Conservation (phyloP, 2,797 vertebrate species). For the Sciaenops ocellatus region DNA sequence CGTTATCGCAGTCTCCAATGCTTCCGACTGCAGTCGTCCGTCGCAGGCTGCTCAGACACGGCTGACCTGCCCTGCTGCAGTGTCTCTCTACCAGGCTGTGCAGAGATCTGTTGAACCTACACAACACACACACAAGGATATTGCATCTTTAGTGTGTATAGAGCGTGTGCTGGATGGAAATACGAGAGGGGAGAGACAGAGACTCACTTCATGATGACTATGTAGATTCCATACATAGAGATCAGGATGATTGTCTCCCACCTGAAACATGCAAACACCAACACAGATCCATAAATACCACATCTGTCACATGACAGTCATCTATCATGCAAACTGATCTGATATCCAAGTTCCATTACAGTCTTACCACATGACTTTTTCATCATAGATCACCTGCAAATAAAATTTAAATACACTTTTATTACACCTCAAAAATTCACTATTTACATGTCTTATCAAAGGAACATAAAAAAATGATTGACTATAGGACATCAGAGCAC, state of each 20-base stretch:
- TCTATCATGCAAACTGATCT: background rate
- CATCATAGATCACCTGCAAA: constrained; percentile 88
- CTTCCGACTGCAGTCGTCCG: constrained; percentile 79
- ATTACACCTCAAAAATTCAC: background rate
- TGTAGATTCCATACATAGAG: constrained; percentile 87
- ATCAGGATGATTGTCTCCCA: constrained; percentile 88
- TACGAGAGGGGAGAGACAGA: constrained; percentile 11
- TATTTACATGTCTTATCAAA: background rate
- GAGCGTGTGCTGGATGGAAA: background rate
- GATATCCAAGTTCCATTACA: background rate
- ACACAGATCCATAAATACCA: background rate
- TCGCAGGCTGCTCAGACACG: constrained; percentile 79
- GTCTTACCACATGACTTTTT: constrained; percentile 87
- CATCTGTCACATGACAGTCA: background rate
- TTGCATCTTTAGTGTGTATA: background rate
- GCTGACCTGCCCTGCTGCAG: constrained; percentile 78
- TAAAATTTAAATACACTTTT: constrained; percentile 24
- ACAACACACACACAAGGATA: constrained; percentile 16
- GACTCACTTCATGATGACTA: constrained; percentile 88
- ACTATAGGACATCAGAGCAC: background rate
- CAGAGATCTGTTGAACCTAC: constrained; percentile 85
- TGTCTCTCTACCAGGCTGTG: constrained; percentile 82
- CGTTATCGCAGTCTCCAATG: constrained; percentile 80
- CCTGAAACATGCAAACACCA: constrained; percentile 71
- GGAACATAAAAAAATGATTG: background rate